Evolutionary conservation across 2,113 vertebrate genomes (phyloP).

Genomic region (Triplophysa rosa): DNA sequence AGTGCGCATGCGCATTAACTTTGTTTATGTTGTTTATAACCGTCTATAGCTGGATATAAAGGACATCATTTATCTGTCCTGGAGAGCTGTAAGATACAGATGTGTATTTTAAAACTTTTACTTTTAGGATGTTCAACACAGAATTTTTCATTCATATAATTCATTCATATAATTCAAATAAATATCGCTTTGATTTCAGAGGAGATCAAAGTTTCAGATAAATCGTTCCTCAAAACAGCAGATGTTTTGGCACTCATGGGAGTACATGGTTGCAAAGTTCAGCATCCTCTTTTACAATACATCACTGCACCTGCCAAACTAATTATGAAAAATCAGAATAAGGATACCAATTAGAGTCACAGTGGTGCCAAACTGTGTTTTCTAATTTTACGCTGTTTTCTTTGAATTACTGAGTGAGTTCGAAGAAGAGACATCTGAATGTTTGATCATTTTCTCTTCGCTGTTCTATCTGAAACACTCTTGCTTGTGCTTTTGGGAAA

Average conservation of each 20-base stretch:
- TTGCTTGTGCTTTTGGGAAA: background rate
- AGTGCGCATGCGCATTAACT: no score
- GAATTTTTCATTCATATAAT: no score
- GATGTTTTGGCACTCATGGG: background rate
- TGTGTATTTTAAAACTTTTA: background rate
- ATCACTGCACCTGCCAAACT: constrained; percentile 38
- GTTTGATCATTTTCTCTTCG: constrained; percentile 4
- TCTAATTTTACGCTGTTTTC: constrained; percentile 17
- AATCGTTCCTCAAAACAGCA: background rate
- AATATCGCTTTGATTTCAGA: background rate
- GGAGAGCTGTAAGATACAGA: no score
- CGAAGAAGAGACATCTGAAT: constrained; percentile 33
- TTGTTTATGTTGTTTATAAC: no score
- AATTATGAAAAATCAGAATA: constrained; percentile 54
- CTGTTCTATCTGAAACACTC: background rate
- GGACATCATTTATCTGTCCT: no score
- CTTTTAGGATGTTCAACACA: background rate
- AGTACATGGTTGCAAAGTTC: constrained; percentile 16
- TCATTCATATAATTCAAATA: no score
- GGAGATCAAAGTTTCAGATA: background rate
- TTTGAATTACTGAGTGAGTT: constrained; percentile 26
- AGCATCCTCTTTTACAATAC: constrained; percentile 11
- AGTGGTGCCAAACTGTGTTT: constrained; percentile 1
- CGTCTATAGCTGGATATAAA: no score
- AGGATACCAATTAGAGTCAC: constrained; percentile 47